Evolutionary conservation across 2,888 invertebrate genomes (phyloP), one percentile per base, ranked within the genome.

Genomic region (Macrophya annulata): DNA sequence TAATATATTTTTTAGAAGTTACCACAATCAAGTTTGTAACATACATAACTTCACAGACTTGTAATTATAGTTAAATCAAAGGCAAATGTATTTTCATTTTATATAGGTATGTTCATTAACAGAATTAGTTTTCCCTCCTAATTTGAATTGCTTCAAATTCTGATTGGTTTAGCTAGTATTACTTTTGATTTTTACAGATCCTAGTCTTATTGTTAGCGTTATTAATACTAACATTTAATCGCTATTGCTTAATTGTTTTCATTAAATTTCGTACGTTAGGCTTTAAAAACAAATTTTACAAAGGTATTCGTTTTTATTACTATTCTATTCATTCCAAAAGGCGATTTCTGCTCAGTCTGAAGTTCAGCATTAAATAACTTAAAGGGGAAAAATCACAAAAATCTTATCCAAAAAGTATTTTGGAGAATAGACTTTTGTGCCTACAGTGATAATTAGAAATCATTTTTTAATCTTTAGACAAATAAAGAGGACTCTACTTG

Each of bases 1-100:
- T 68, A 37, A 68, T 37, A 68, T 68, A 68, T 68, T 68, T 37
- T 48, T 68, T 68, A 17, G 15, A 68, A 68, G 68, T 68, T 68
- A 68, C 68, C 68, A 68, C 15, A 8, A 68, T 37, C 31, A 37
- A 68, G 68, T 68, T 68, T 31, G 31, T 68, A 68, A 37, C 31
- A 12, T 37, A 37, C 68, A 17, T 37, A 68, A 25, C 17, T 37
- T 68, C 25, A 68, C 17, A 25, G 37, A 68, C 37, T 68, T 68
- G 68, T 68, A 68, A 68, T 68, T 68, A 68, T 37, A 12, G 37
- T 68, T 37, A 37, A 31, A 37, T 68, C 31, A 68, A 37, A 68
- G 31, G 15, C 37, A 68, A 68, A 10, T 68, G 68, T 68, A 68
- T 68, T 68, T 37, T 37, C 12, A 68, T 62, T 62, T 21, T 62